Evolutionary conservation across 2,888 invertebrate genomes (phyloP), one percentile per base, ranked within the genome.

Genomic region (Tachina lurida): DNA sequence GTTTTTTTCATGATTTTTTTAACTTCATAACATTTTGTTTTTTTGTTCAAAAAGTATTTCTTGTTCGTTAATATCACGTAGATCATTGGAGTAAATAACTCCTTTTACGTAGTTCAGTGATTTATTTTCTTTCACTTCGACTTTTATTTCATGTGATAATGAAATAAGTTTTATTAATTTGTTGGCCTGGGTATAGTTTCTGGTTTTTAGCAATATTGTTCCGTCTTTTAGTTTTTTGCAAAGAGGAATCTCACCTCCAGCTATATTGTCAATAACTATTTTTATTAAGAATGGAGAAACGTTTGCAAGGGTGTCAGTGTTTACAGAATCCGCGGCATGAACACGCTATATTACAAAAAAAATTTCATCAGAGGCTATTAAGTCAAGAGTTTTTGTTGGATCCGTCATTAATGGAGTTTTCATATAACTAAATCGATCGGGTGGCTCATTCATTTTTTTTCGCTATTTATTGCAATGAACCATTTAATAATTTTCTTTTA

Each of bases 221-320:
- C 84, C 84, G 49, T 77, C 58, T 7, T 41, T 19, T 9, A 77
- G 60, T 41, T 84, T 84, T 77, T 77, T 84, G 43, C 76, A 76
- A 10, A 7, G 47, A n/a, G 52, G 39, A 10, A 85, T 73, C 74
- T 85, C 79, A 12, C 71, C 60, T 19, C 54, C 68, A 45, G 19
- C n/a, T 17, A 49, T n/a, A n/a, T 45, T 43, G 41, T 82, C 78
- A 1, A 82, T 67, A 10, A 74, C 67, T 62, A 76, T 86, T 76
- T 83, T 83, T 19, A 86, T 75, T 47, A 83, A 9, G 12, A 86
- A 83, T 7, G 75, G 82, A n/a, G 83, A 86, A 2, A 82, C 78
- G 22, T 76, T 31, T 31, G 31, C 31, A 31, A 31, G 31, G 31
- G 31, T 31, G 31, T 31, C n/a, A n/a, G n/a, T n/a, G n/a, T n/a